Percentiles rank a stretch among this genome's conserved stretches.
These are phyloP conservation scores for Macrotus californicus DNA, from an alignment of 2,113 vertebrate genomes.

Conservation along the genomic window DNA sequence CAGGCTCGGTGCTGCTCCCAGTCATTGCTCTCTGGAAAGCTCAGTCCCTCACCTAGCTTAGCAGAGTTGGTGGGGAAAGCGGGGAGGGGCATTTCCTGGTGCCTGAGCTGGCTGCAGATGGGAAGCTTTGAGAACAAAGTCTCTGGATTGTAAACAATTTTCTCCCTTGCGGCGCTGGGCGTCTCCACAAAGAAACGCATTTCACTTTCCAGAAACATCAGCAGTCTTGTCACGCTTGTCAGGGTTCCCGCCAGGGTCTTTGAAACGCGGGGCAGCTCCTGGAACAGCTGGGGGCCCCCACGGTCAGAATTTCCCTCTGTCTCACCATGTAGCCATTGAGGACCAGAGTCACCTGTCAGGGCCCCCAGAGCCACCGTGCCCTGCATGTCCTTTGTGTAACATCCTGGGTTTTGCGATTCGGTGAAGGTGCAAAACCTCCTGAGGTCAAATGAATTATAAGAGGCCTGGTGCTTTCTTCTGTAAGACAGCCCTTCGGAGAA, in stretches of 20 bases:
- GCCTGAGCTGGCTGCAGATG: neutral
- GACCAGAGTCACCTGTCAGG: neutral
- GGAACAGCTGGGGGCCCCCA: neutral
- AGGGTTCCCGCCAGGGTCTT: neutral
- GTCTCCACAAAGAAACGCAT: neutral
- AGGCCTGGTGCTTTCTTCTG: neutral
- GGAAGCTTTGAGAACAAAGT: neutral
- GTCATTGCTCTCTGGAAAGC: too few species aligned
- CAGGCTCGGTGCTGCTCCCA: neutral
- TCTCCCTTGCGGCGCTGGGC: neutral
- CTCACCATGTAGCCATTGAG: neutral
- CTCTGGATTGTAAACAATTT: neutral
- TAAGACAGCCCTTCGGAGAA: neutral
- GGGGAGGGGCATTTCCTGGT: neutral
- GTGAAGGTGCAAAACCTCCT: neutral
- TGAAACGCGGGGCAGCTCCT: neutral
- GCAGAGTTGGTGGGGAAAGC: neutral
- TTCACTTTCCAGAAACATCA: neutral
- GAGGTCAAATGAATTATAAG: neutral
- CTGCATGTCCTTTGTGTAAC: neutral
- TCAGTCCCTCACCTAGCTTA: neutral
- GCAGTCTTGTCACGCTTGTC: rapidly evolving
- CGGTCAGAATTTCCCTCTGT: neutral
- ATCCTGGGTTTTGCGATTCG: neutral
- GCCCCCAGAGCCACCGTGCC: neutral